Base-by-base conservation (phyloP, 2,797 vertebrate genomes). In the Megalops cyprinoides region DNA sequence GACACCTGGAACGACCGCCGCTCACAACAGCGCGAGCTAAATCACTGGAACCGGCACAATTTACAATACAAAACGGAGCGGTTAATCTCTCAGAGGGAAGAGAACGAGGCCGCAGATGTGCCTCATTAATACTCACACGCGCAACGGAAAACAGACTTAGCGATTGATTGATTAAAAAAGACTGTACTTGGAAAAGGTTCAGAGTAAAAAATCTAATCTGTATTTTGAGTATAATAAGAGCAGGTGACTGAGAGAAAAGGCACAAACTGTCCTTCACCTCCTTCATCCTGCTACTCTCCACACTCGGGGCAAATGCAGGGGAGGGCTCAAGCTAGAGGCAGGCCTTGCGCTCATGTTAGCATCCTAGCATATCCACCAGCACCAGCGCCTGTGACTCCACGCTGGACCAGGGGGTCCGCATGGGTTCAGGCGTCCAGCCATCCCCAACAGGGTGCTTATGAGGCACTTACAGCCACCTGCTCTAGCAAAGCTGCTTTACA, bases 261-360 rank as follows among this genome's bases (percentile, higher is more conserved):
- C 0, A 42, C 82, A 4, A 12, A 34, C 53, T 39, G 2, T 37
- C 46, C 34, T n/a, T 69, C 34, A 9, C 39, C 51, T 49, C 56
- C 79, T 79, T 74, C 78, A 78, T 77, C 74, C 84, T 55, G 37
- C 44, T n/a, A n/a, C n/a, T n/a, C n/a, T n/a, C n/a, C n/a, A n/a
- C n/a, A n/a, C n/a, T n/a, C n/a, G n/a, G n/a, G n/a, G n/a, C n/a
- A n/a, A n/a, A n/a, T n/a, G n/a, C n/a, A n/a, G n/a, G n/a, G n/a
- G n/a, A 84, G 76, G 77, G 79, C 55, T 25, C 44, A 28, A 42
- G 74, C 53, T 28, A 10, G n/a, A 49, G 23, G 62, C 67, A 2
- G 12, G 53, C 76, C 42, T 10, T 48, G 4, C 46, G 4, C 46
- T 48, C 46, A 48, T 4, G 46, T 48, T 10, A 4, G 46, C 46